Evolutionary conservation across 2,888 invertebrate genomes (phyloP).

Genomic region (Eupithecia subfuscata): DNA sequence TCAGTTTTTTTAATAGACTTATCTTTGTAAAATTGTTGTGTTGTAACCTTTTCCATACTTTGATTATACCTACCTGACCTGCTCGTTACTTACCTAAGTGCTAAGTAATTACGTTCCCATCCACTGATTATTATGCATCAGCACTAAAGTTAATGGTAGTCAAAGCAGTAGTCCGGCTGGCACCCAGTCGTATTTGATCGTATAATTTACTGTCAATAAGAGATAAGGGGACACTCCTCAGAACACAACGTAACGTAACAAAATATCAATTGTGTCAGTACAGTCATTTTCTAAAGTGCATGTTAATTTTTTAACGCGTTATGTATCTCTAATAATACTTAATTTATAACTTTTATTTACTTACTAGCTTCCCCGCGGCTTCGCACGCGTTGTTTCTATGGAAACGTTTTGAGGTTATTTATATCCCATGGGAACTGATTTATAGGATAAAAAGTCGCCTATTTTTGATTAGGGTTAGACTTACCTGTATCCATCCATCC

Average conservation of each 20-base stretch:
- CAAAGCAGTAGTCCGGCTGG: not conserved
- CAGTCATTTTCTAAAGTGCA: not conserved
- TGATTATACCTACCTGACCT: not conserved
- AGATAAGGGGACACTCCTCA: not conserved
- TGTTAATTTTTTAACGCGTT: not conserved
- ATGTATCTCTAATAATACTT: not conserved
- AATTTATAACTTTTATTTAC: too few relatives aligned
- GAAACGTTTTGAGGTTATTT: too few relatives aligned
- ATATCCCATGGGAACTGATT: too few relatives aligned
- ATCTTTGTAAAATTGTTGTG: too few relatives aligned
- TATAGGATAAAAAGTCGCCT: too few relatives aligned
- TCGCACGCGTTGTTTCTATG: too few relatives aligned
- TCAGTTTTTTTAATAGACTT: too few relatives aligned
- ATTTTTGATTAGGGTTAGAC: too few relatives aligned
- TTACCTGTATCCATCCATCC: too few relatives aligned
- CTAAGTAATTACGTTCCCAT: conserved; percentile 2
- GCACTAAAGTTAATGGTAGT: not conserved
- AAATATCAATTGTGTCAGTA: not conserved
- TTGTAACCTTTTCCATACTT: not conserved
- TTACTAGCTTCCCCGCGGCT: too few relatives aligned
- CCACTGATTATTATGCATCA: not conserved
- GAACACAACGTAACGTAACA: not conserved
- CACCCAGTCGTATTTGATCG: not conserved
- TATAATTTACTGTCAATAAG: not conserved
- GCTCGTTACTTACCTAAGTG: not conserved